Conservation (phyloP, 2,113 vertebrate species). For the Oophaga pumilio region DNA sequence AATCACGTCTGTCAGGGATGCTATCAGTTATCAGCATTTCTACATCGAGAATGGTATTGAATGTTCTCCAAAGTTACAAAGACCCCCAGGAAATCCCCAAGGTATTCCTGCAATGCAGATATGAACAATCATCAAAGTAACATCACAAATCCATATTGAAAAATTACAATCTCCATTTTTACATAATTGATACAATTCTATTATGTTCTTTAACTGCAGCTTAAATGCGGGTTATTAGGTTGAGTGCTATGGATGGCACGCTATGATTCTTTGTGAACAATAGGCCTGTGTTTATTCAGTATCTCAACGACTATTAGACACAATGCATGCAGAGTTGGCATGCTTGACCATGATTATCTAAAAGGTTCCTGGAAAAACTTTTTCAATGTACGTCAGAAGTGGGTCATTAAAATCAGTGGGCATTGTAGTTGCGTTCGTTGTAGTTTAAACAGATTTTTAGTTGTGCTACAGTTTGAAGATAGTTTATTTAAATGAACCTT, state of each 20-base stretch:
- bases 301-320: not conserved
- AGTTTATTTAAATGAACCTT: too few species aligned
- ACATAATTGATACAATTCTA: not conserved
- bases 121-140: too few species aligned
- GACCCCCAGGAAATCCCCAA: too few species aligned
- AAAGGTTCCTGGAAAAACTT: not conserved
- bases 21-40: too few species aligned
- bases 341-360: not conserved
- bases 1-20: too few species aligned
- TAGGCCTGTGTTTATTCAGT: not conserved
- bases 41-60: too few species aligned
- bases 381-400: not conserved
- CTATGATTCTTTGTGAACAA: not conserved
- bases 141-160: too few species aligned
- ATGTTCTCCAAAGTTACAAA: too few species aligned
- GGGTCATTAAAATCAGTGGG: not conserved
- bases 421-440: too few species aligned
- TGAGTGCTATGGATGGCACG: not conserved
- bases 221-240: not conserved
- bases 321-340: not conserved
- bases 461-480: too few species aligned
- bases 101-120: too few species aligned
- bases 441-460: too few species aligned
- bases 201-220: not conserved
- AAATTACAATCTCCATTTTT: not conserved